Percentiles rank a stretch among this genome's conserved stretches.
Evolutionary conservation across 2,888 invertebrate species (phyloP).

Genomic region (Slavum lentiscoides): DNA sequence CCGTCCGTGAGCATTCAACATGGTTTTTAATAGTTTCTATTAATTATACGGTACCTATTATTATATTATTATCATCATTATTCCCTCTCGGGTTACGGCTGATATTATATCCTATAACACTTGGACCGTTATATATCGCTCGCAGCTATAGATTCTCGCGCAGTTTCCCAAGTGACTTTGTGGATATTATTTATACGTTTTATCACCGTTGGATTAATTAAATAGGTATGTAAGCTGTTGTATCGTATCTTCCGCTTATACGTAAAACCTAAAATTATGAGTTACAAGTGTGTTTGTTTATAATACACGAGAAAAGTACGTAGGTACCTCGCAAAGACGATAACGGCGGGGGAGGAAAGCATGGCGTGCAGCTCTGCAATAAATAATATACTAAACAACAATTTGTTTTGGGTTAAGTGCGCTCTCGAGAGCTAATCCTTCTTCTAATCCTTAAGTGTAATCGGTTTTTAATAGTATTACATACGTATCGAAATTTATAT

Average conservation of each 20-base stretch:
- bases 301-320: too few relatives aligned
- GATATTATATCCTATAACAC: background rate
- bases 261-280: background rate
- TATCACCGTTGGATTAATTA: slow-evolving; percentile 19
- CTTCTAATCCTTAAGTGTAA: background rate
- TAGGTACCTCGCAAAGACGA: background rate
- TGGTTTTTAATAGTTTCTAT: slow-evolving; percentile 28
- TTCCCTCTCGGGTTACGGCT: background rate
- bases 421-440: background rate
- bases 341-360: background rate
- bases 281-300: background rate
- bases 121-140: background rate
- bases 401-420: background rate
- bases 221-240: background rate
- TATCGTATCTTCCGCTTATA: too few relatives aligned
- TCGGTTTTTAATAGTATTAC: background rate
- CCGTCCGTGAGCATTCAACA: background rate
- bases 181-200: slow-evolving; percentile 16
- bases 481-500: background rate
- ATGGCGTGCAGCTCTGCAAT: background rate
- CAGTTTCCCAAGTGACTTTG: slow-evolving; percentile 11
- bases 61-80: background rate
- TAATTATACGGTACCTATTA: slow-evolving; percentile 26
- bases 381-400: background rate
- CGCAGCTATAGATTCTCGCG: too few relatives aligned